Evolutionary conservation across 2,888 invertebrate species (phyloP).

Genomic region (Entomobrya proxima): DNA sequence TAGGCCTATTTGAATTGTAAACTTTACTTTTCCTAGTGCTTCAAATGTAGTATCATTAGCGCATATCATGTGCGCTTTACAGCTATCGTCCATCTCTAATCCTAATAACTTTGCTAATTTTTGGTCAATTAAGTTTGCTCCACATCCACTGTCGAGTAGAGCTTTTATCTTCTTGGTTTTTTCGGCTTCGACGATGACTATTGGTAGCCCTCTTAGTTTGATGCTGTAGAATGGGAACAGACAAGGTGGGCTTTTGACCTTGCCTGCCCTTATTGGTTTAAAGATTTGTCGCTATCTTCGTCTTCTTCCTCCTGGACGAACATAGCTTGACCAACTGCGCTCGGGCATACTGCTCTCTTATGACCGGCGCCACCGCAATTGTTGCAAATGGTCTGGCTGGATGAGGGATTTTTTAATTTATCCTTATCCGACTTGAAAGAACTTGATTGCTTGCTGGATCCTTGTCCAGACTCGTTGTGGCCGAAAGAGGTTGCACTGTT

Average conservation of each 20-base stretch:
- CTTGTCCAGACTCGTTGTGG: too few relatives aligned
- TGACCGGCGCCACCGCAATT: neutral
- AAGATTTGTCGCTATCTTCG: neutral
- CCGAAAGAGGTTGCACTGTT: too few relatives aligned
- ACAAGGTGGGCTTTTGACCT: neutral
- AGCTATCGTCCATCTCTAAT: neutral
- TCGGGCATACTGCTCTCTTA: neutral
- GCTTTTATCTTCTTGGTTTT: neutral
- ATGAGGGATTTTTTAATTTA: too few relatives aligned
- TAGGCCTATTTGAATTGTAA: neutral
- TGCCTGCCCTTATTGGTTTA: neutral
- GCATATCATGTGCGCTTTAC: neutral
- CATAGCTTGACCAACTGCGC: neutral
- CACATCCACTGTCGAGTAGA: conserved; percentile 9
- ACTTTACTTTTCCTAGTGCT: neutral
- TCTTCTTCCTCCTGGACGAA: neutral
- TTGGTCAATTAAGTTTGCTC: neutral
- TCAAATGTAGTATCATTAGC: neutral
- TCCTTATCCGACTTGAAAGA: too few relatives aligned
- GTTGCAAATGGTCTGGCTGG: too few relatives aligned
- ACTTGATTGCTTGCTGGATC: too few relatives aligned
- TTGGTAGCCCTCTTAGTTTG: neutral
- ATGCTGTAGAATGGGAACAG: neutral
- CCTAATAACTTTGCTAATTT: neutral
- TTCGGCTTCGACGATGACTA: neutral